Percentiles rank a stretch among this genome's conserved stretches.
Evolutionary conservation across 2,888 invertebrate species (phyloP).

Genomic region (Exephanes ischioxanthus): DNA sequence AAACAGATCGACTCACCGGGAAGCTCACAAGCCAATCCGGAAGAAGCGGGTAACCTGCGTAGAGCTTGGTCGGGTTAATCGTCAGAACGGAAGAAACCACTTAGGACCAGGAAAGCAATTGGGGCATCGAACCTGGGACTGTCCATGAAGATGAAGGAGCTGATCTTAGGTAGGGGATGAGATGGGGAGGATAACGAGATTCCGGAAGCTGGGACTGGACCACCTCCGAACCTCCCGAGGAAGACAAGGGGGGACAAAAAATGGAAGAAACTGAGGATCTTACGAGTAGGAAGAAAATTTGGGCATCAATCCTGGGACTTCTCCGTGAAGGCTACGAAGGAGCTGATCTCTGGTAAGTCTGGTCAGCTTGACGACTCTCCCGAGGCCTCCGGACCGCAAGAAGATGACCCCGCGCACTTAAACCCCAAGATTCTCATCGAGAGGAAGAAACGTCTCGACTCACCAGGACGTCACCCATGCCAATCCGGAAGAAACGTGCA

Average conservation of each 20-base stretch:
- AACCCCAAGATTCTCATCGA: neutral
- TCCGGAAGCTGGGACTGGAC: conserved; percentile 74
- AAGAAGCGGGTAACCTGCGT: neutral
- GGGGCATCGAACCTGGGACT: neutral
- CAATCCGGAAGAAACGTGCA: neutral
- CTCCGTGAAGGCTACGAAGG: neutral
- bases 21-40: neutral
- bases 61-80: neutral
- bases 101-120: neutral
- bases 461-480: neutral
- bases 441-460: neutral
- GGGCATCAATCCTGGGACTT: neutral
- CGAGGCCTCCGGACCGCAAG: neutral
- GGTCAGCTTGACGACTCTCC: neutral
- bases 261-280: too few species aligned
- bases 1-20: neutral
- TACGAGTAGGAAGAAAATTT: neutral
- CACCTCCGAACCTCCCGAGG: conserved; percentile 81
- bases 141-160: neutral
- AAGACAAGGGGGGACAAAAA: conserved; percentile 74
- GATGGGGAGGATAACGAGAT: conserved; percentile 72
- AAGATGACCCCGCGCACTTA: neutral
- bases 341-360: too few species aligned
- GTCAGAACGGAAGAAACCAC: neutral
- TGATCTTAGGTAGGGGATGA: neutral